These are phyloP conservation scores for Xestia ashworthii DNA, from an alignment of 2,888 invertebrate species.

Conservation along the genomic window DNA sequence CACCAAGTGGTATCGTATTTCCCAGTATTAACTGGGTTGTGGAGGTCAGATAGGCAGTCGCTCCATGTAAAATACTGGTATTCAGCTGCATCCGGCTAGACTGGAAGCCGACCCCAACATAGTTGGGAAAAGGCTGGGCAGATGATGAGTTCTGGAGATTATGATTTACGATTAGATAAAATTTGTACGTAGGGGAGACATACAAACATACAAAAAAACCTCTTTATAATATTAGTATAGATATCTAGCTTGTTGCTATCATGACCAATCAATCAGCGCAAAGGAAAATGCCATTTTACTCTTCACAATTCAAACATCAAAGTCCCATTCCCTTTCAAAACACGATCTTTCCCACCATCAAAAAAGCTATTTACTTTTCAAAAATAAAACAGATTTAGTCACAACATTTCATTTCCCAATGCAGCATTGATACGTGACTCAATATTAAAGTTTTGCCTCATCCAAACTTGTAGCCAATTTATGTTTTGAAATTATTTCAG, in stretches of 20 bases:
- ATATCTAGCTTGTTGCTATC: neutral
- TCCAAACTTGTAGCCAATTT: constrained; percentile 68
- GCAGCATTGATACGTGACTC: constrained; percentile 56
- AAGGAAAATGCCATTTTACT: neutral
- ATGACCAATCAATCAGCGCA: neutral
- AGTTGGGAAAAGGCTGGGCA: too few relatives aligned
- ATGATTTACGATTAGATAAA: too few relatives aligned
- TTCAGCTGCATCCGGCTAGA: too few relatives aligned
- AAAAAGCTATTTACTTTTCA: constrained; percentile 14
- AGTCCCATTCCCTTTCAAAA: neutral
- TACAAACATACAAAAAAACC: too few relatives aligned
- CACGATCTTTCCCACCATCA: neutral
- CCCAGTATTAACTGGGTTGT: too few relatives aligned
- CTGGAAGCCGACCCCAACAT: too few relatives aligned
- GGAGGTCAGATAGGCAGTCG: too few relatives aligned
- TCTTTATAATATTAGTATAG: too few relatives aligned
- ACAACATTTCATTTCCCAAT: constrained; percentile 49
- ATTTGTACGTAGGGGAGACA: too few relatives aligned
- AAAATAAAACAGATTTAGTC: constrained; percentile 39
- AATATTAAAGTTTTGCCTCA: constrained; percentile 73
- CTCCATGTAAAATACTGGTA: too few relatives aligned
- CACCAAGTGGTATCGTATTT: too few relatives aligned
- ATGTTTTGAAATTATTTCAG: constrained; percentile 64
- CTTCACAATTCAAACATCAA: neutral
- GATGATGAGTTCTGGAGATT: too few relatives aligned